Conservation (phyloP, 2,113 vertebrate genomes). For the Anser cygnoides region DNA sequence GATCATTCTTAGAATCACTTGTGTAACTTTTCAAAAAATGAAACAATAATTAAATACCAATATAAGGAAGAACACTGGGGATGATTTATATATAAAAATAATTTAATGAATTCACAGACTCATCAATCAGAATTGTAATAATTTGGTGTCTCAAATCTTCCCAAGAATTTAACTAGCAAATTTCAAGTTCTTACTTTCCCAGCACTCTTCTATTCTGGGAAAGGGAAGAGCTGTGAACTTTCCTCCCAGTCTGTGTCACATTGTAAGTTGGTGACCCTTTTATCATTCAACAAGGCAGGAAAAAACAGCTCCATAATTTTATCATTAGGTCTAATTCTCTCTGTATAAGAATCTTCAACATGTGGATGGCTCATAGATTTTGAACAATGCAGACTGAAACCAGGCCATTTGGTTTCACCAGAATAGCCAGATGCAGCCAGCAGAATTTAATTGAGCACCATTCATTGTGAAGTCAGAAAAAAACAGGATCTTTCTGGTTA, state of each 20-base stretch:
- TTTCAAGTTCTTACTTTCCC: neutral
- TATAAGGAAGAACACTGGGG: neutral
- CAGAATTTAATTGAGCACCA: neutral
- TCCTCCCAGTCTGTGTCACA: neutral
- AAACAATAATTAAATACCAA: neutral
- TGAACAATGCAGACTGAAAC: neutral
- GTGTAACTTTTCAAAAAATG: neutral
- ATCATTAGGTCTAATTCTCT: neutral
- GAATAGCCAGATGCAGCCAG: neutral
- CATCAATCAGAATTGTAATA: neutral
- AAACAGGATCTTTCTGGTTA: neutral
- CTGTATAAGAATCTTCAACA: neutral
- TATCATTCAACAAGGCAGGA: neutral
- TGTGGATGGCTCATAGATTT: neutral
- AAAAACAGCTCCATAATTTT: neutral
- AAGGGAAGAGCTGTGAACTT: neutral
- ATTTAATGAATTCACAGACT: neutral
- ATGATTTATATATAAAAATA: neutral
- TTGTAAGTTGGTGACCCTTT: neutral
- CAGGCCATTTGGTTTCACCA: neutral
- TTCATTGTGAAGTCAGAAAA: neutral
- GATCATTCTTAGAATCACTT: neutral
- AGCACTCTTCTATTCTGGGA: neutral
- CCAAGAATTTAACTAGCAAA: neutral
- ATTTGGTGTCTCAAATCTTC: neutral